Conservation (phyloP, 1,140 invertebrate genomes). For the Zaprionus inermis region DNA sequence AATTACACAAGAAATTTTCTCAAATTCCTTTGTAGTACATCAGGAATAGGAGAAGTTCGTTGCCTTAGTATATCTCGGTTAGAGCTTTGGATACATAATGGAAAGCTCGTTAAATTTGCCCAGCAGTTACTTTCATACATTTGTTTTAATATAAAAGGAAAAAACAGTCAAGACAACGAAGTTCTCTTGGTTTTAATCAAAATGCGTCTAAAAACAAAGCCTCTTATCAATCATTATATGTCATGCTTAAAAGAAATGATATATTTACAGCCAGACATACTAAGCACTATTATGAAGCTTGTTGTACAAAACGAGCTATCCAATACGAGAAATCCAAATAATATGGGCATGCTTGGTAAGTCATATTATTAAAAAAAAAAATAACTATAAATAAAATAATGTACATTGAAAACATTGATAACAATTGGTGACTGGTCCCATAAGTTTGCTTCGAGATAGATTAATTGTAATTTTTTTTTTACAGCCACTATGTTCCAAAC, state of each 20-base stretch:
- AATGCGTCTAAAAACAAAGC: constrained; percentile 96
- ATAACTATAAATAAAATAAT: neutral
- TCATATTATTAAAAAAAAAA: neutral
- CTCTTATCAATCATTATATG: constrained; percentile 94
- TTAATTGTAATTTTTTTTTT: constrained; percentile 6
- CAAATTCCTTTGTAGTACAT: constrained; percentile 92
- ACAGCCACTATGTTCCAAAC: constrained; percentile 94
- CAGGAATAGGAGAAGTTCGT: constrained; percentile 93
- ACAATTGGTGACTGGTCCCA: too few species aligned
- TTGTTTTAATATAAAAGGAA: constrained; percentile 91
- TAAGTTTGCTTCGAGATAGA: too few species aligned
- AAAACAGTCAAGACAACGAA: constrained; percentile 93
- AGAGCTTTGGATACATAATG: constrained; percentile 98
- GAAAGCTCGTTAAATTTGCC: constrained; percentile 94
- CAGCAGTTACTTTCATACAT: constrained; percentile 97
- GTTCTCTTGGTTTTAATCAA: constrained; percentile 95
- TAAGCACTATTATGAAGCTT: constrained; percentile 94
- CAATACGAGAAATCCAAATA: constrained; percentile 95
- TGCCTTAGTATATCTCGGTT: constrained; percentile 92
- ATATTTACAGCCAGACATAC: constrained; percentile 88
- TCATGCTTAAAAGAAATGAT: constrained; percentile 90
- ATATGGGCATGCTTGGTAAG: constrained; percentile 88
- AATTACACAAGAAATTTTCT: constrained; percentile 95
- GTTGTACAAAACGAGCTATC: constrained; percentile 98
- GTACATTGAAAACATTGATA: neutral